Evolutionary conservation across 2,797 vertebrate species (phyloP), one percentile per base, ranked within the genome.

Genomic region (Pseudochaenichthys georgianus): DNA sequence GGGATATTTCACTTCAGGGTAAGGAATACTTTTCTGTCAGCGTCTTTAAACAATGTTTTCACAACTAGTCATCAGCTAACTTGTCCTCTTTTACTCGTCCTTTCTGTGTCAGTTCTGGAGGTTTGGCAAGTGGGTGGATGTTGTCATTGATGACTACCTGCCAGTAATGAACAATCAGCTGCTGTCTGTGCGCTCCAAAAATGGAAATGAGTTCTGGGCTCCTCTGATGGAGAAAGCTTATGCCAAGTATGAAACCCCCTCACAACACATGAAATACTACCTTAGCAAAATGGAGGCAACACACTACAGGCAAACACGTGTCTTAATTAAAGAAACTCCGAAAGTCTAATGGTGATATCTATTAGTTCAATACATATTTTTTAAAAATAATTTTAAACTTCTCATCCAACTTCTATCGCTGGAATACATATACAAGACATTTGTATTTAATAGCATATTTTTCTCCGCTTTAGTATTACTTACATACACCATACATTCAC

Each of bases 211-310:
- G 73, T 92, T 90, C 72, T 92, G 89, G 90, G 86, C n/a, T 45
- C 73, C 89, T 65, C 78, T 96, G 83, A 80, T 96, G 92, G 96
- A 96, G 88, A 96, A 96, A 75, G 95, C 95, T 13, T 96, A 95
- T 4, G 89, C 90, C 66, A 92, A 92, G 90, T 92, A 84, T 0
- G 80, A 12, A 34, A 53, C 6, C 2, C 19, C 3, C 1, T 45
- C 13, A 4, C 12, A 28, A 31, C 7, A 52, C 13, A 31, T 47
- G 0, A 17, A 5, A n/a, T 50, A 13, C 9, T 28, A 19, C 13
- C n/a, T 47, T 46, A 38, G 34, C 34, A 38, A 8, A 38, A 38
- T 38, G 34, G 8, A 38, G 8, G 34, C 34, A 8, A 38, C 34
- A 38, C 34, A 38, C 34, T 38, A 38, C 7, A 38, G 34, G 34